Evolutionary conservation across 2,113 vertebrate genomes (phyloP).

Genomic region (Rhabdomys dilectus): DNA sequence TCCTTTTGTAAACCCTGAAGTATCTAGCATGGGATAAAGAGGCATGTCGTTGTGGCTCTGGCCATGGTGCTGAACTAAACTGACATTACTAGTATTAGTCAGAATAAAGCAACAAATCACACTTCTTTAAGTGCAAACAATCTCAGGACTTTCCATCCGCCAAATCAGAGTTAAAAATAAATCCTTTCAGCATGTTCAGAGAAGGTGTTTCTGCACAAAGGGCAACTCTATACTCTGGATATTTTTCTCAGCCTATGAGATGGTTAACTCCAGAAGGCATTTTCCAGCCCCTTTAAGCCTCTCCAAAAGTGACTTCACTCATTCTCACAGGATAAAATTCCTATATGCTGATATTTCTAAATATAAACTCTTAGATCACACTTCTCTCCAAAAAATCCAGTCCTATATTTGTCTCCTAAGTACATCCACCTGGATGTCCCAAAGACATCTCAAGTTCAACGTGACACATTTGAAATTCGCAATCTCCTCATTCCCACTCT

Average conservation of each 20-base stretch:
- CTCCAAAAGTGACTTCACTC: constrained; percentile 51
- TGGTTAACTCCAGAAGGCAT: constrained; percentile 29
- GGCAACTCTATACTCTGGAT: not conserved
- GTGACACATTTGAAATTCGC: constrained; percentile 48
- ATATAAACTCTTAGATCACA: constrained; percentile 49
- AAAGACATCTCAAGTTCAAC: constrained; percentile 42
- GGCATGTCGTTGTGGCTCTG: not conserved
- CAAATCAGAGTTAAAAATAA: not conserved
- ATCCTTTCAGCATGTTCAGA: constrained; percentile 12
- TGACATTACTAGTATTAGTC: not conserved
- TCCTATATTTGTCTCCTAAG: constrained; percentile 51
- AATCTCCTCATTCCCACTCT: not conserved
- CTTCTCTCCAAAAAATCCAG: constrained; percentile 39
- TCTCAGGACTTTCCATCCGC: not conserved
- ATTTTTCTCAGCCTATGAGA: not conserved
- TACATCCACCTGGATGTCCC: constrained; percentile 35
- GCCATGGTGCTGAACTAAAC: not conserved
- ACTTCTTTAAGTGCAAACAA: constrained; percentile 23
- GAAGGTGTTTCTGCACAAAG: constrained; percentile 40
- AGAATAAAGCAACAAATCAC: constrained; percentile 11
- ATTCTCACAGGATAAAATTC: not conserved
- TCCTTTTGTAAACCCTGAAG: not conserved
- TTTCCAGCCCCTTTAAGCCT: not conserved
- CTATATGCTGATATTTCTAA: constrained; percentile 9
- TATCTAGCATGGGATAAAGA: not conserved